Base-by-base conservation (phyloP, 2,113 vertebrate species). In the Neodon shergylaensis region DNA sequence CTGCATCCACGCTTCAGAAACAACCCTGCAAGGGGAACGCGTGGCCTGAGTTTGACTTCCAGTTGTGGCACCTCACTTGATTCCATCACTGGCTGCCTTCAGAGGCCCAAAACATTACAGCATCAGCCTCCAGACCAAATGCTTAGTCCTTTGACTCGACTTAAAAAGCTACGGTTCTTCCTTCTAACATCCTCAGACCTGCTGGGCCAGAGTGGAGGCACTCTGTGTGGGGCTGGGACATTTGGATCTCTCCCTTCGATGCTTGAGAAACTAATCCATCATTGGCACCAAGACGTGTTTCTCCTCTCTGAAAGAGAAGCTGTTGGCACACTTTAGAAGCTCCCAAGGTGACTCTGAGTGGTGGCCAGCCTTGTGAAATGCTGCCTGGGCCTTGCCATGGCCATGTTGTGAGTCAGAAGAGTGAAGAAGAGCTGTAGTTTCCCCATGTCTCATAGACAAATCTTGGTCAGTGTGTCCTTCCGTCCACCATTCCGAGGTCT, bases 371-470 rank as follows among this genome's bases (percentile, higher is more conserved):
- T 22, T 33, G 88, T 33, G 84, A 63, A 88, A 7, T 54, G 21
- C 79, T 9, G 61, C 22, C 39, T 22, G 0, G 16, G 44, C 84
- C 31, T 0, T 0, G 6, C 74, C 5, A 44, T 22, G 24, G 4
- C 83, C 44, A 2, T 1, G 0, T 10, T 2, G 0, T 11, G n/a
- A 13, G 47, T 44, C 1, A 39, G 82, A 33, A 42, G n/a, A 83
- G 7, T 83, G n/a, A 58, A 16, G n/a, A 58, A 9, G 54, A 42
- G 54, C 52, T 28, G 22, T 3, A 42, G n/a, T 42, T 83, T 42
- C n/a, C 54, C 54, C 52, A 5, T 26, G 58, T 14, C n/a, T 63
- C 13, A 28, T 42, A 17, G 39, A 42, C 16, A 7, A 61, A 42
- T 26, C 54, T 63, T 28, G 54, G n/a, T 7, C 54, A 61, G 28